Evolutionary conservation across 1,140 invertebrate genomes (phyloP), one percentile per base, ranked within the genome.

Genomic region (Amyelois transitella): DNA sequence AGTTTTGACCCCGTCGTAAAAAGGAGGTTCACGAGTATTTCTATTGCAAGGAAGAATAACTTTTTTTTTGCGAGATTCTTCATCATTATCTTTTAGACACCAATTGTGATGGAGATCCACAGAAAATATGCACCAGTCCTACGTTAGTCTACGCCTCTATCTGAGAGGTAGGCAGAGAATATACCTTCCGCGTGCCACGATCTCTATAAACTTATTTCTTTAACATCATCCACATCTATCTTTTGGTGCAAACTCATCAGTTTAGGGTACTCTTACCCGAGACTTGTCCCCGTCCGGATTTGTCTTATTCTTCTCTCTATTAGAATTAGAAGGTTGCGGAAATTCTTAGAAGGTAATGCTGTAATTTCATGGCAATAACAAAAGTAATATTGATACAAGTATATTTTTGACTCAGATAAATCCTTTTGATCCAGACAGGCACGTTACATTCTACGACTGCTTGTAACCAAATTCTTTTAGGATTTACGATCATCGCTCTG

Each of bases 401-500:
- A 2, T 38, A 10, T 8, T n/a, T 10, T 38, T 38, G 2, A 32
- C 25, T 18, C n/a, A n/a, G n/a, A n/a, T n/a, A n/a, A n/a, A n/a
- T n/a, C n/a, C n/a, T n/a, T n/a, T n/a, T n/a, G n/a, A n/a, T n/a
- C n/a, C n/a, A n/a, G n/a, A n/a, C n/a, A 45, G 43, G 12, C 45
- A 28, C 43, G 48, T 62, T 58, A 62, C 60, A 22, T 58, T 57
- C 64, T 62, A 21, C 22, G 51, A 44, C 47, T 47, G 43, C 54
- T 32, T 43, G 52, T 66, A 62, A 56, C 60, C 56, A 59, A 62
- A 66, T 63, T 60, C 48, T 53, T 53, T 47, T 28, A 56, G 60
- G 58, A 61, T 67, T 67, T 67, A 67, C 53, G 56, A 66, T 56
- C 62, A 43, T 22, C 25, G 57, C 52, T 49, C 58, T 59, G 60